Conservation (phyloP, 2,888 invertebrate species). For the Hedychridium roseum region DNA sequence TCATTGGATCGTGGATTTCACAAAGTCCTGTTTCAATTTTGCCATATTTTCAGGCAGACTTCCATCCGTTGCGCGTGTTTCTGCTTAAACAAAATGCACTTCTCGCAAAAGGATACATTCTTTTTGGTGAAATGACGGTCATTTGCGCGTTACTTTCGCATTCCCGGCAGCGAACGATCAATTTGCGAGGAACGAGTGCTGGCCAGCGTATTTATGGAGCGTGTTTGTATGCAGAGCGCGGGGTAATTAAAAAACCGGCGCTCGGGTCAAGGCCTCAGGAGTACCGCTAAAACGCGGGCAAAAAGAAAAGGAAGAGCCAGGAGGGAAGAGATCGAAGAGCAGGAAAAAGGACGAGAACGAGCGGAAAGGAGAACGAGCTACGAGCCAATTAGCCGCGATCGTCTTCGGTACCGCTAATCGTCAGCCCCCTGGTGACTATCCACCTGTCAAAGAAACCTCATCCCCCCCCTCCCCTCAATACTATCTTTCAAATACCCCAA, state of each 20-base stretch:
- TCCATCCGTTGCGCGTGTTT: no score
- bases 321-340: not conserved
- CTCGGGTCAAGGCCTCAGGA: slow-evolving; percentile 36
- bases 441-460: slow-evolving; percentile 13
- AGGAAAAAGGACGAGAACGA: no score
- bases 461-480: slow-evolving; percentile 13
- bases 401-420: slow-evolving; percentile 22
- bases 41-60: no score
- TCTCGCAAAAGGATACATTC: no score
- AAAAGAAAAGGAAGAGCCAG: not conserved
- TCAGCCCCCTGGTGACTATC: slow-evolving; percentile 20
- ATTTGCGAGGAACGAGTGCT: slow-evolving; percentile 32
- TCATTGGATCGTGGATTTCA: no score
- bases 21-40: no score
- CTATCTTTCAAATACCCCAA: no score
- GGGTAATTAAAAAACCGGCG: slow-evolving; percentile 43
- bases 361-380: slow-evolving; percentile 14
- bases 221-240: slow-evolving; percentile 39
- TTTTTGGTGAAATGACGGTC: no score
- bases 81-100: no score
- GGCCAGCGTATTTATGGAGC: slow-evolving; percentile 37
- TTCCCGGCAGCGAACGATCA: slow-evolving; percentile 32
- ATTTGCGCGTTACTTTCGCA: slow-evolving; percentile 26
- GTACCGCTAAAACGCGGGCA: slow-evolving; percentile 6
- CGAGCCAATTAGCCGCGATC: slow-evolving; percentile 29